Percentiles rank a stretch among this genome's conserved stretches.
These are phyloP conservation scores for Phengaris arion DNA, from an alignment of 2,888 invertebrate genomes.

Conservation along the genomic window DNA sequence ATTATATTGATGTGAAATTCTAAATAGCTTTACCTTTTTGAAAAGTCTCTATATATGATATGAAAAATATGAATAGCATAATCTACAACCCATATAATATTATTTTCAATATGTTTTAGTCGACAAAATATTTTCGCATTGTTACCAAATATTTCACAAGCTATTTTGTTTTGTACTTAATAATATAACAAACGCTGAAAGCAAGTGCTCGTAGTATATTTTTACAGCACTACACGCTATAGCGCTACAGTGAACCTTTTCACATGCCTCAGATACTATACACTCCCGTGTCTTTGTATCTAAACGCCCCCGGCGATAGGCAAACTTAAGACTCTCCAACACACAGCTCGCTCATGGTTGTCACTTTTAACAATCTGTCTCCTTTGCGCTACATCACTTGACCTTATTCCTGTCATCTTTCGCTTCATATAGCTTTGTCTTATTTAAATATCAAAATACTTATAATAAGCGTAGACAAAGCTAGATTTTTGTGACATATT, in stretches of 20 bases:
- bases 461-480: too few species aligned
- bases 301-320: slow-evolving; percentile 23
- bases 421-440: slow-evolving; percentile 19
- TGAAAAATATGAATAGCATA: too few species aligned
- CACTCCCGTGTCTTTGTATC: slow-evolving; percentile 25
- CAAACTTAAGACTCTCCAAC: slow-evolving; percentile 19
- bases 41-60: too few species aligned
- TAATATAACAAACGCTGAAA: background rate
- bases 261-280: slow-evolving; percentile 23
- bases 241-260: background rate
- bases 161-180: background rate
- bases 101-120: background rate
- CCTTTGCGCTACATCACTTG: slow-evolving; percentile 37
- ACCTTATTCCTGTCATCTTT: slow-evolving; percentile 35
- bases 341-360: background rate
- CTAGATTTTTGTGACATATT: background rate
- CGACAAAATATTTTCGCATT: background rate
- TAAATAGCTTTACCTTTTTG: too few species aligned
- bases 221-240: background rate
- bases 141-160: background rate
- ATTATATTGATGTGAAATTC: too few species aligned
- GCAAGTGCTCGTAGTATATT: background rate
- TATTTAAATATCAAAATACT: background rate
- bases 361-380: slow-evolving; percentile 35
- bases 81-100: background rate